Percentiles rank a stretch among this genome's conserved stretches.
Evolutionary conservation across 2,797 vertebrate species (phyloP).

Genomic region (Meriones psammophilus): DNA sequence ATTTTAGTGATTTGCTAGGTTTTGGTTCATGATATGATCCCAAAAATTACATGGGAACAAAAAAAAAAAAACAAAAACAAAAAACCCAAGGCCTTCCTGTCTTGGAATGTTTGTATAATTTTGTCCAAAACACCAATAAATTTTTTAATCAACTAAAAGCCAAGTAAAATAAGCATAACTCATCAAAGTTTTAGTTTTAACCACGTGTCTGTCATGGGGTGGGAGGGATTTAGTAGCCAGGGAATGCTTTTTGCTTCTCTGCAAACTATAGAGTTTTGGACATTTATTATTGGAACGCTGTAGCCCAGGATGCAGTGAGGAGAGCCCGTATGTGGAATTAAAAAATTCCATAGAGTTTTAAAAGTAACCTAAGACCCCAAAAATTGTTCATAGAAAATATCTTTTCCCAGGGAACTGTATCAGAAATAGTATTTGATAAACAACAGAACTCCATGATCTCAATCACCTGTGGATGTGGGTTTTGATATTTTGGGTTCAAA

Average conservation of each 20-base stretch:
- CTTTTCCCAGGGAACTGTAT: conserved; percentile 18
- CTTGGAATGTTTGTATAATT: conserved; percentile 34
- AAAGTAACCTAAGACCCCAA: conserved; percentile 41
- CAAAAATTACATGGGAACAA: background rate
- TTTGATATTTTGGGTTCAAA: conserved; percentile 49
- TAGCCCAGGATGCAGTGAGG: background rate
- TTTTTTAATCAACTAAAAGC: background rate
- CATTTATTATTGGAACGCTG: conserved; percentile 22
- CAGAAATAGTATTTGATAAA: conserved; percentile 36
- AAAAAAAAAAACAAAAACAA: background rate
- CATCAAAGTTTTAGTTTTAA: conserved; percentile 38
- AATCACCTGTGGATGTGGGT: background rate
- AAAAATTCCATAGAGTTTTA: conserved; percentile 35
- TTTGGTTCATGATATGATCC: conserved; percentile 24
- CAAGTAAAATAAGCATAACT: conserved; percentile 50
- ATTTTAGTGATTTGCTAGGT: conserved; percentile 34
- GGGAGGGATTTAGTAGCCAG: background rate
- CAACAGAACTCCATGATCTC: conserved; percentile 44
- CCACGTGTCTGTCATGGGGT: background rate
- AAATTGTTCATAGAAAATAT: conserved; percentile 23
- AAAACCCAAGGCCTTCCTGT: background rate
- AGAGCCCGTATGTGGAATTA: background rate
- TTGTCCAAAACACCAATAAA: background rate
- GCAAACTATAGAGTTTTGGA: conserved; percentile 1
- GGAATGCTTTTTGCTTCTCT: conserved; percentile 49